Percentiles rank a stretch among this genome's conserved stretches.
Evolutionary conservation across 2,888 invertebrate species (phyloP).

Genomic region (Pammene fasciana): DNA sequence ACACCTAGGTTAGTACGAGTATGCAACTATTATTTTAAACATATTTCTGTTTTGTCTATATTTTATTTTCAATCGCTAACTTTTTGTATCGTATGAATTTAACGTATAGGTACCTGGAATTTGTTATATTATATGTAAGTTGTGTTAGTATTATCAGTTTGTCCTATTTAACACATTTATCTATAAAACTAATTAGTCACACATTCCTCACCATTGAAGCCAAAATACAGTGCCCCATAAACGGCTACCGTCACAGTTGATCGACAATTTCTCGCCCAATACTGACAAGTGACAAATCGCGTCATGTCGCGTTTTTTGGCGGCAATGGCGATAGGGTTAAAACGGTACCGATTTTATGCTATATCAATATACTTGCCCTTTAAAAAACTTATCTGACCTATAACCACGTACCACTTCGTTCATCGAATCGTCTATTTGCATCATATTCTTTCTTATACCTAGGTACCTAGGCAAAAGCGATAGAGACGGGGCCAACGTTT

Average conservation of each 20-base stretch:
- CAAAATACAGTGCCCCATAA: slow-evolving; percentile 34
- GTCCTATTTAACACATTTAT: background rate
- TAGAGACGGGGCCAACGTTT: too few species aligned
- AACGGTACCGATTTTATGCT: slow-evolving; percentile 20
- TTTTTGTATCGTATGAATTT: too few species aligned
- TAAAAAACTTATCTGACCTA: too few species aligned
- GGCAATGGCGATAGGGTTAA: slow-evolving; percentile 45
- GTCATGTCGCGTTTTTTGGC: slow-evolving; percentile 48
- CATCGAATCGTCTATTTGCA: too few species aligned
- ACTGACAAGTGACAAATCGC: slow-evolving; percentile 53
- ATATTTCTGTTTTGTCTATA: too few species aligned
- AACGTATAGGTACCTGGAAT: too few species aligned
- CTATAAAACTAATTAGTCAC: slow-evolving; percentile 8
- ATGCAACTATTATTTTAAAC: too few species aligned
- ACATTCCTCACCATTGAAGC: slow-evolving; percentile 6
- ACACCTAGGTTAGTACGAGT: too few species aligned
- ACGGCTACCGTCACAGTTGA: slow-evolving; percentile 49
- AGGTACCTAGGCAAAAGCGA: too few species aligned
- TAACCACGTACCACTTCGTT: too few species aligned
- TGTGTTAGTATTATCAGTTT: background rate
- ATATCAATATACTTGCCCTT: background rate
- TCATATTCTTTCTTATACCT: too few species aligned
- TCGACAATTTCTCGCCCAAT: slow-evolving; percentile 47
- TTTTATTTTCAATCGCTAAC: too few species aligned
- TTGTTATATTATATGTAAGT: background rate